These are phyloP conservation scores for Alectura lathami DNA, from an alignment of 2,113 vertebrate genomes.

Conservation along the genomic window DNA sequence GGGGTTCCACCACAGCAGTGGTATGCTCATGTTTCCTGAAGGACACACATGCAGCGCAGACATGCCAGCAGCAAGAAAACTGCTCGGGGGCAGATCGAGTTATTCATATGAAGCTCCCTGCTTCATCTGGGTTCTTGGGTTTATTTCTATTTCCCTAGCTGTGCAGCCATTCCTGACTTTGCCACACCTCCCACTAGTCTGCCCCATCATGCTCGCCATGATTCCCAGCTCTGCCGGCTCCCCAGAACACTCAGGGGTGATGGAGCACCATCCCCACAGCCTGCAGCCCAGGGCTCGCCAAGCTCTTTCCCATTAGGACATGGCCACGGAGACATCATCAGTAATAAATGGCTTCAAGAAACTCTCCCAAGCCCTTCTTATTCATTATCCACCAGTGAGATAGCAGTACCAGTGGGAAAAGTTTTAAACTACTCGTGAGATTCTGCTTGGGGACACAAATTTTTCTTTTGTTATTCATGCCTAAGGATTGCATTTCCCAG, in stretches of 20 bases:
- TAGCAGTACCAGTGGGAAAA: background rate
- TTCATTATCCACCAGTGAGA: background rate
- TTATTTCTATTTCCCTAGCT: background rate
- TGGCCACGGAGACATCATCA: background rate
- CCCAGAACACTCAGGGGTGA: background rate
- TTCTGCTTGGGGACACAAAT: background rate
- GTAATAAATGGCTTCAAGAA: background rate
- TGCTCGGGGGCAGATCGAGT: background rate
- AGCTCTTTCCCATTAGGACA: background rate
- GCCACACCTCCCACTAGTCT: fast-evolving
- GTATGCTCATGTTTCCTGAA: background rate
- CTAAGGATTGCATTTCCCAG: background rate
- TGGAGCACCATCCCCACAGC: background rate
- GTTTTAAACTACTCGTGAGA: background rate
- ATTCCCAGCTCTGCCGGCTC: background rate
- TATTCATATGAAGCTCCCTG: background rate
- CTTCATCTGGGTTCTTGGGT: background rate
- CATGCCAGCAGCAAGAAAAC: background rate
- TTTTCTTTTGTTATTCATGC: background rate
- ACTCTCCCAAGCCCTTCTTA: background rate
- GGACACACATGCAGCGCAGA: background rate
- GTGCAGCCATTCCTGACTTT: background rate
- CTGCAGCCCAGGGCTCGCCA: background rate
- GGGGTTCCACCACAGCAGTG: fast-evolving
- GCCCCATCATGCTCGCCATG: fast-evolving